These are phyloP conservation scores for Drosophila kambysellisi DNA, from an alignment of 2,888 invertebrate species.

Conservation along the genomic window DNA sequence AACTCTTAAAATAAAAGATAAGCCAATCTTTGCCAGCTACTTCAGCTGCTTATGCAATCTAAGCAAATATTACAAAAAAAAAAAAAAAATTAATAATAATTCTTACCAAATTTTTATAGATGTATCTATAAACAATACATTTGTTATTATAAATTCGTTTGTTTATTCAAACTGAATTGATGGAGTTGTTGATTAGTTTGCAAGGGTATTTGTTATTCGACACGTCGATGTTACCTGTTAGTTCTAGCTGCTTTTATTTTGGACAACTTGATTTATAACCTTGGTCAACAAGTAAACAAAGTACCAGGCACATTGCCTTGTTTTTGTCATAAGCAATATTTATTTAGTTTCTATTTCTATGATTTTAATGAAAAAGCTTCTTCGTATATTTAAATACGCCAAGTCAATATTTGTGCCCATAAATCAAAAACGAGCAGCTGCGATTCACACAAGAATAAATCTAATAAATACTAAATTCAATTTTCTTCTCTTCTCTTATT, in stretches of 20 bases:
- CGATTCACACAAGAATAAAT: slow-evolving; percentile 36
- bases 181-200: background rate
- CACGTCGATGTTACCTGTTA: background rate
- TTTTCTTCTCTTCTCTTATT: slow-evolving; percentile 6
- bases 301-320: slow-evolving; percentile 40
- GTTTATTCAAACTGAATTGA: background rate
- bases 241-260: slow-evolving; percentile 40
- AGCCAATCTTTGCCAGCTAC: background rate
- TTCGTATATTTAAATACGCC: slow-evolving; percentile 55
- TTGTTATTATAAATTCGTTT: background rate
- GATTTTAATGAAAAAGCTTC: slow-evolving; percentile 63
- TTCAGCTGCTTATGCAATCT: background rate
- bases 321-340: slow-evolving; percentile 61
- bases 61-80: background rate
- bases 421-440: slow-evolving; percentile 60
- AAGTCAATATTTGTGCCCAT: slow-evolving; percentile 57
- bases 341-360: slow-evolving; percentile 66
- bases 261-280: slow-evolving; percentile 63
- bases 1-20: slow-evolving; percentile 7
- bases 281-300: slow-evolving; percentile 59
- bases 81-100: background rate
- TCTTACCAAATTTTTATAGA: background rate
- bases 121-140: background rate
- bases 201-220: slow-evolving; percentile 11
- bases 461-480: slow-evolving; percentile 14